A percentile compares a stretch with the other conserved stretches of the same genome.
These are phyloP conservation scores for Novumbra hubbsi DNA, from an alignment of 2,797 vertebrate genomes.

Conservation along the genomic window DNA sequence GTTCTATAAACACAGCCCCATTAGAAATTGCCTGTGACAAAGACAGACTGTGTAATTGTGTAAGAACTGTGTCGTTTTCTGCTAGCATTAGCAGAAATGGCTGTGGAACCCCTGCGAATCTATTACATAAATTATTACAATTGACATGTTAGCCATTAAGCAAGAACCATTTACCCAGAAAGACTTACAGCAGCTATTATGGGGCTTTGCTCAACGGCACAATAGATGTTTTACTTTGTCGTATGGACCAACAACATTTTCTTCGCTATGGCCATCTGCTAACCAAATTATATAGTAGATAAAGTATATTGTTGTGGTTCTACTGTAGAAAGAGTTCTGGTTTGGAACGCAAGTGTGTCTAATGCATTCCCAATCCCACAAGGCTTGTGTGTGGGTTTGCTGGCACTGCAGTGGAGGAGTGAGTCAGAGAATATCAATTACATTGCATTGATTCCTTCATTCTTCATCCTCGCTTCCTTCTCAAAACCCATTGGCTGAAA, in stretches of 20 bases:
- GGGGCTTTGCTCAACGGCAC: no score
- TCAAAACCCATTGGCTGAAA: background rate
- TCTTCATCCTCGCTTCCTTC: background rate
- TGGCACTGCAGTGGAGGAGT: background rate
- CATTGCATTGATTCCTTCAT: background rate
- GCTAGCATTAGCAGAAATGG: background rate
- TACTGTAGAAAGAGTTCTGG: background rate
- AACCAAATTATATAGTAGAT: no score
- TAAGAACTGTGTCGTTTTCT: background rate
- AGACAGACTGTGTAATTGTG: background rate
- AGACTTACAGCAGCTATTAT: no score
- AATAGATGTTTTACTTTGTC: no score
- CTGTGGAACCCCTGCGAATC: background rate
- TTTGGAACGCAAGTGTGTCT: background rate
- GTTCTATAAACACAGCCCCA: background rate
- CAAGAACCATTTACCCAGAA: no score
- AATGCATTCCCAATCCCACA: background rate
- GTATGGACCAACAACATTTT: no score
- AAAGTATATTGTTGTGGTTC: background rate
- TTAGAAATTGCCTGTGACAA: background rate
- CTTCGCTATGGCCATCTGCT: no score
- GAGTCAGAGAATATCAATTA: background rate
- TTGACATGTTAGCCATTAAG: no score
- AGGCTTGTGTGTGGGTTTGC: background rate
- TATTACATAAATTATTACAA: no score